A percentile compares a stretch with the other conserved stretches of the same genome.
These are phyloP conservation scores for Drosophila elegans DNA, from an alignment of 1,140 invertebrate genomes.

Conservation along the genomic window DNA sequence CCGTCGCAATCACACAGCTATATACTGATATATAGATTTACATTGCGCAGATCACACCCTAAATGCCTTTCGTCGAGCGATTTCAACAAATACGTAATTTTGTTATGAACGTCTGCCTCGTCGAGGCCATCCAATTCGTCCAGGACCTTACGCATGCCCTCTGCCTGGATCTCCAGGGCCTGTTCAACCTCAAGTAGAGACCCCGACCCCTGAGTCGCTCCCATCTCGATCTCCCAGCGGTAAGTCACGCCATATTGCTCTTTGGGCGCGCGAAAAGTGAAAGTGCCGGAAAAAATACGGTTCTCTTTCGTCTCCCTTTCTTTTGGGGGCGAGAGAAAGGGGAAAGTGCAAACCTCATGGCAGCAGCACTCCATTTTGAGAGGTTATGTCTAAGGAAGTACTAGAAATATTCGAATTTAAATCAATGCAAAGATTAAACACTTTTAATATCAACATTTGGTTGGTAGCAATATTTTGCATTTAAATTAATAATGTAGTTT, in stretches of 20 bases:
- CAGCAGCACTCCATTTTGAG: conserved; percentile 20
- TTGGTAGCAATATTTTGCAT: too few relatives aligned
- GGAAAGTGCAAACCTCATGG: conserved; percentile 46
- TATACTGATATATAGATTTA: conserved; percentile 61
- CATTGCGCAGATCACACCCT: conserved; percentile 51
- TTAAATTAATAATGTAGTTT: too few relatives aligned
- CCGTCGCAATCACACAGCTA: conserved; percentile 19
- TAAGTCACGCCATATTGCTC: conserved; percentile 32
- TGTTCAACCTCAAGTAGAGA: conserved; percentile 64
- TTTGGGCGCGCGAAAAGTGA: conserved; percentile 10
- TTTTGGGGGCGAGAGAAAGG: conserved; percentile 7
- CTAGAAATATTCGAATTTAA: background rate
- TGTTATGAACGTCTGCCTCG: conserved; percentile 79
- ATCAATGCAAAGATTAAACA: background rate
- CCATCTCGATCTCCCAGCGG: conserved; percentile 20
- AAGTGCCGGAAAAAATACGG: conserved; percentile 30
- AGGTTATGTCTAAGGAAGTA: conserved; percentile 43
- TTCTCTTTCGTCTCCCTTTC: conserved; percentile 1
- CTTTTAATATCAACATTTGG: too few relatives aligned
- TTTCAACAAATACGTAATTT: conserved; percentile 75
- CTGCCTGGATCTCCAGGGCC: conserved; percentile 67
- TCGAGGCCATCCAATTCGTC: conserved; percentile 74
- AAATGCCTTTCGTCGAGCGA: conserved; percentile 79
- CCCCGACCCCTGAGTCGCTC: conserved; percentile 3
- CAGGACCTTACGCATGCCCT: conserved; percentile 72